Conservation (phyloP, 2,113 vertebrate species). For the Eurypyga helias region DNA sequence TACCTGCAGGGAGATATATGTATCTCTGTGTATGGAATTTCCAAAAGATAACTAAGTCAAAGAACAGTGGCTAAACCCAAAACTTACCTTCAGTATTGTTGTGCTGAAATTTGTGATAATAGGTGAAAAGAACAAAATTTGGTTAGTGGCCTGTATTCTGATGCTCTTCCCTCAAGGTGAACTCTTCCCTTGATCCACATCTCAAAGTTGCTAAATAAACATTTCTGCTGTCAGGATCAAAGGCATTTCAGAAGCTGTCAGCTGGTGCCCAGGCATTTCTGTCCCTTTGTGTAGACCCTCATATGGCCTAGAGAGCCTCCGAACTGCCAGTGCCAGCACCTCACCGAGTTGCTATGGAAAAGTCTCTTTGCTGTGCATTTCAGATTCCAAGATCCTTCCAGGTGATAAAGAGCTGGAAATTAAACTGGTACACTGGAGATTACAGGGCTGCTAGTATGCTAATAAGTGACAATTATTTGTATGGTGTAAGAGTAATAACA, state of each 20-base stretch:
- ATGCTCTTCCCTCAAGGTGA: background rate
- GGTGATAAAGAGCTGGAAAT: background rate
- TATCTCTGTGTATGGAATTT: background rate
- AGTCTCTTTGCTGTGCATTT: background rate
- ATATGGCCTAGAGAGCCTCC: background rate
- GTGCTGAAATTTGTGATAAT: background rate
- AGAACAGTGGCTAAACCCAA: background rate
- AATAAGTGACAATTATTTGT: background rate
- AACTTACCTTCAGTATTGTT: background rate
- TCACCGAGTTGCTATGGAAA: background rate
- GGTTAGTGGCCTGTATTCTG: background rate
- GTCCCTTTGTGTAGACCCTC: background rate
- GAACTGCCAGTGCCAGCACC: background rate
- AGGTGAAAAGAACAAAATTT: background rate
- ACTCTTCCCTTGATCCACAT: background rate
- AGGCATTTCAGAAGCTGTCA: constrained; percentile 6
- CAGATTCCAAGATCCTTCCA: background rate
- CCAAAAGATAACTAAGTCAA: background rate
- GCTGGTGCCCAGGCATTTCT: background rate
- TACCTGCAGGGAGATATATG: background rate
- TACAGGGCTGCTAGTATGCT: background rate
- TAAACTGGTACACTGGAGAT: background rate
- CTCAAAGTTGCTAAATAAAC: background rate
- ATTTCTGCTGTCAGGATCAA: background rate
- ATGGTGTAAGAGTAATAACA: background rate